phyloP scores from a whole-genome alignment of 1,140 invertebrate species.

The Caenorhabditis tropicalis region DNA sequence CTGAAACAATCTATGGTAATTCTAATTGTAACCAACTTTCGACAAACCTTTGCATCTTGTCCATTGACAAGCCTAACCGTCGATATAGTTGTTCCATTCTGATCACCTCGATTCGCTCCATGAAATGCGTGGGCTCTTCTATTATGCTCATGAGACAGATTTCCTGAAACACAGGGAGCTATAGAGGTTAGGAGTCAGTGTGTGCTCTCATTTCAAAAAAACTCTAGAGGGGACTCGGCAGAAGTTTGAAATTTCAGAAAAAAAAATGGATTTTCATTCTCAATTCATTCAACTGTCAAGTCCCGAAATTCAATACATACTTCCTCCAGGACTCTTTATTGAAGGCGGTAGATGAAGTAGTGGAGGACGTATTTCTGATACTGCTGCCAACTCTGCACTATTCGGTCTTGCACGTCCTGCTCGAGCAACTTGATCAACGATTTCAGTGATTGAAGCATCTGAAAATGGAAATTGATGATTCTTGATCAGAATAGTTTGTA shows the following conservation, averaged over 20 bases:
- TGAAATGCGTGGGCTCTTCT: constrained; percentile 22
- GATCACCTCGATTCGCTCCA: not conserved
- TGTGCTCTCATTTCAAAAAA: not conserved
- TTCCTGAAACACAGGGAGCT: constrained; percentile 37
- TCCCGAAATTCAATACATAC: not conserved
- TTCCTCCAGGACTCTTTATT: constrained; percentile 5
- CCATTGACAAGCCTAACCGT: not conserved
- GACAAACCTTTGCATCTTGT: not conserved
- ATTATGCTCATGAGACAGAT: constrained; percentile 34
- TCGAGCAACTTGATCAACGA: not conserved
- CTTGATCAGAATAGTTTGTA: too few species aligned
- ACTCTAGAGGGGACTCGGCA: not conserved
- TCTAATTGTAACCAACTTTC: not conserved
- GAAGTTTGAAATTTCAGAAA: not conserved
- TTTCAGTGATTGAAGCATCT: not conserved
- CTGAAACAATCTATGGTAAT: not conserved
- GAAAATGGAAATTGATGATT: not conserved
- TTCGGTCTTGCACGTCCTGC: not conserved
- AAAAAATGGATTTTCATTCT: not conserved
- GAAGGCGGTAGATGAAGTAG: not conserved
- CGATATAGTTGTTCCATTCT: not conserved
- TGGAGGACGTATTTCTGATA: not conserved
- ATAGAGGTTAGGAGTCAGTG: not conserved
- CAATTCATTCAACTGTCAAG: not conserved
- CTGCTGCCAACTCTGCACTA: constrained; percentile 11